Base-by-base conservation (phyloP, 2,888 invertebrate genomes). In the Protonemura montana region DNA sequence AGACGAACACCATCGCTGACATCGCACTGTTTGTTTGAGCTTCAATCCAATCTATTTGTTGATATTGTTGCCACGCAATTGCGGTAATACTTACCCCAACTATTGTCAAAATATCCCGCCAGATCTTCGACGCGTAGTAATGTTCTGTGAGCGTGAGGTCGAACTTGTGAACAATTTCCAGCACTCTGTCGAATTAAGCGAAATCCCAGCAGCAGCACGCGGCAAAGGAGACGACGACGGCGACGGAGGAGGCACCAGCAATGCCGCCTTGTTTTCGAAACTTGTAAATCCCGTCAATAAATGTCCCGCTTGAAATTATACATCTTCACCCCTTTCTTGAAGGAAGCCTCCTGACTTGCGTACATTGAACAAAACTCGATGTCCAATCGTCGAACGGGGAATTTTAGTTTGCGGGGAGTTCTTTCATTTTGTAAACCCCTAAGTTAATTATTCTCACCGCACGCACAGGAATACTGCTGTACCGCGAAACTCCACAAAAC, bases 251-350 rank as follows among this genome's bases (percentile, higher is more conserved):
- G 59, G 59, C 59, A 59, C 59, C 59, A 21, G 16, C 59, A 59
- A 21, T 59, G 59, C 59, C 59, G 26, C 78, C 78, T 84, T 84
- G 84, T 84, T 84, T 81, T 84, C 59, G n/a, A 84, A 84, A 84
- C 59, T 84, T 59, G 84, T 84, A 84, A 84, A 84, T 84, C 84
- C 84, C 59, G 84, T 84, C 84, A 84, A 84, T 84, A 84, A 84
- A 84, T 84, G 84, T 84, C 84, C 84, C 84, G 84, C 76, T 84
- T 84, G 59, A 84, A 84, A 84, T 84, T 84, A 81, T 81, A 81
- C 84, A 84, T 84, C 84, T 84, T 84, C 84, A 84, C 76, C 81
- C 78, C 28, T 83, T 83, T 83, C 82, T 84, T 76, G 76, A 27
- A 27, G 76, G 84, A 26, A 59, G 28, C 27, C 26, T 26, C 26